Evolutionary conservation across 2,888 invertebrate species (phyloP), one percentile per base, ranked within the genome.

Genomic region (Epistrophella euchroma): DNA sequence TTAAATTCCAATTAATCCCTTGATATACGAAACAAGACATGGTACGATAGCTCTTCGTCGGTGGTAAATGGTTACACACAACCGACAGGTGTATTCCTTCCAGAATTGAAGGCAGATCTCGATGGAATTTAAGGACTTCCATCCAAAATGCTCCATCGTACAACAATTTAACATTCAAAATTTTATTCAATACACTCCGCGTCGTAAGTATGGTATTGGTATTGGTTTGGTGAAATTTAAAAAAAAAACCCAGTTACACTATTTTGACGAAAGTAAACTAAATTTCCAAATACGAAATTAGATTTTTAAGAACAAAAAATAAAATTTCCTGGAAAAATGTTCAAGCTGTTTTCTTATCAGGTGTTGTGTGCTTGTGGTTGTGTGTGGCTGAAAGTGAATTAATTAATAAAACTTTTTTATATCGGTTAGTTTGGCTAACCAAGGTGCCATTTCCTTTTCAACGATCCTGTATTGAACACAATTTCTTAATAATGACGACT

Each of bases 1-100:
- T 85, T 85, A 85, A 85, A 85, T 80, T 85, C 58, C 80, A 80
- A 85, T 85, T 85, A 85, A 80, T 85, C 76, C 72, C 75, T 35
- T 68, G 80, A n/a, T n/a, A 73, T 72, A 73, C 68, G 55, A 62
- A 62, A 79, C 55, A 62, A 76, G 70, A 45, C 72, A 66, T 75
- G 56, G 50, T 43, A 70, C 17, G 6, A 32, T n/a, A 37, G 15
- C 15, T 45, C 45, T 45, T 28, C 17, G 28, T 17, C 68, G 68
- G 73, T 75, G 47, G 71, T 64, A 28, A 47, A 64, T 28, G n/a
- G 28, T 62, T 75, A 55, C 37, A 56, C 56, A 71, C 56, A 56
- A 45, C 15, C 17, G 50, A 62, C 17, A 70, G 68, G 64, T 43
- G 72, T 47, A 17, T 43, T 55, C 22, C 66, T 72, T 66, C 25